A percentile compares a stretch with the other conserved stretches of the same genome.
phyloP scores from a whole-genome alignment of 2,113 vertebrate genomes.

The Psilopsiagon aymara region DNA sequence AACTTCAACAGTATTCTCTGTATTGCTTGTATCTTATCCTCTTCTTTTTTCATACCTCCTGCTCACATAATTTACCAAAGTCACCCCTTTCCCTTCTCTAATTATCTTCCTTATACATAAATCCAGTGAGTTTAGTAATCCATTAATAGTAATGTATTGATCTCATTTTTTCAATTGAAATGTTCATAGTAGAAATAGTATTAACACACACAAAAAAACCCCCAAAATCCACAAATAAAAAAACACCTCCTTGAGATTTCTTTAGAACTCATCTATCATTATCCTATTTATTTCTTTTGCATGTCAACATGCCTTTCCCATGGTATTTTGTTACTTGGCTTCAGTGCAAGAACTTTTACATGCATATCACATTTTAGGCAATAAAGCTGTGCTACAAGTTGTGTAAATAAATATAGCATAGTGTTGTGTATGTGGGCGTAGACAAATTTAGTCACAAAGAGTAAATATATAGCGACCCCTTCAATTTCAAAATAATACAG shows the following conservation, averaged over 20 bases:
- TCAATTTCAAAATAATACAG: neutral
- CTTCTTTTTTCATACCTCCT: neutral
- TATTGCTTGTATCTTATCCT: neutral
- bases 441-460: neutral
- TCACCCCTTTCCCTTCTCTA: neutral
- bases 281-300: neutral
- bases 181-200: neutral
- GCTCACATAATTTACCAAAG: neutral
- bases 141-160: neutral
- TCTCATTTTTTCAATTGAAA: neutral
- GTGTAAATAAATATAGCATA: neutral
- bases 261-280: neutral
- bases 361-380: fast-evolving
- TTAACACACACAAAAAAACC: neutral
- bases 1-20: neutral
- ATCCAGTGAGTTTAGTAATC: neutral
- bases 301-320: neutral
- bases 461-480: neutral
- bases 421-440: neutral
- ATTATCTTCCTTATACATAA: neutral
- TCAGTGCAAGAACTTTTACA: neutral
- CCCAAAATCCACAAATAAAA: neutral
- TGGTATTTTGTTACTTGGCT: neutral
- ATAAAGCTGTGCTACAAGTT: neutral
- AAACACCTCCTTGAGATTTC: neutral